Base-by-base conservation (phyloP, 2,888 invertebrate genomes). In the Eupithecia insigniata region DNA sequence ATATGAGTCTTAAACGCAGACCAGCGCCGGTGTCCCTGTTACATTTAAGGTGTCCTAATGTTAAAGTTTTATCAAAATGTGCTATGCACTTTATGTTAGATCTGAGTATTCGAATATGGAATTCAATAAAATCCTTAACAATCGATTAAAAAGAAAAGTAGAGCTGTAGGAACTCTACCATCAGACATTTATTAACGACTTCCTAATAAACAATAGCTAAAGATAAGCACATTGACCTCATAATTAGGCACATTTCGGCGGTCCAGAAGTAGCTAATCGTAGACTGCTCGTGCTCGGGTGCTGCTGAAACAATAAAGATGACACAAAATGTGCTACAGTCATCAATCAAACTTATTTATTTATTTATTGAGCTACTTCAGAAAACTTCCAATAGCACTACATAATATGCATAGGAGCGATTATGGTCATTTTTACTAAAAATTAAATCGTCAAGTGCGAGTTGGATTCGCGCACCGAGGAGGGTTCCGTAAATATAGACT, bases 141-240 rank as follows among this genome's bases (percentile, higher is more conserved):
- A 51, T 22, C 22, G 51, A 10, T 30, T 32, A 30, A 60, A 32
- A 28, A 61, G 61, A 61, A 60, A 30, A 18, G 30, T 30, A 18
- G 18, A 32, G 6, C 18, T 18, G 18, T 69, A 61, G 18, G 43
- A 43, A 61, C 2, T 60, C 55, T 34, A 22, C 28, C 28, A 58
- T 73, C 58, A 67, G 46, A 30, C 64, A 51, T 55, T 36, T n/a
- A 66, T 69, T 67, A 75, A 75, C 43, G 8, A 62, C 62, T 72
- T 76, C 75, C 78, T 70, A 18, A n/a, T n/a, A n/a, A 46, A 64
- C 58, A 62, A n/a, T 30, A n/a, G n/a, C n/a, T n/a, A 69, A 69
- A 74, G 70, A 68, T 73, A 62, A 62, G 36, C 18, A 58, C 72
- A 67, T 74, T 72, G 71, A 67, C 69, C 76, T 67, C 39, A 14